Evolutionary conservation across 2,888 invertebrate species (phyloP).

Genomic region (Idaea aversata): DNA sequence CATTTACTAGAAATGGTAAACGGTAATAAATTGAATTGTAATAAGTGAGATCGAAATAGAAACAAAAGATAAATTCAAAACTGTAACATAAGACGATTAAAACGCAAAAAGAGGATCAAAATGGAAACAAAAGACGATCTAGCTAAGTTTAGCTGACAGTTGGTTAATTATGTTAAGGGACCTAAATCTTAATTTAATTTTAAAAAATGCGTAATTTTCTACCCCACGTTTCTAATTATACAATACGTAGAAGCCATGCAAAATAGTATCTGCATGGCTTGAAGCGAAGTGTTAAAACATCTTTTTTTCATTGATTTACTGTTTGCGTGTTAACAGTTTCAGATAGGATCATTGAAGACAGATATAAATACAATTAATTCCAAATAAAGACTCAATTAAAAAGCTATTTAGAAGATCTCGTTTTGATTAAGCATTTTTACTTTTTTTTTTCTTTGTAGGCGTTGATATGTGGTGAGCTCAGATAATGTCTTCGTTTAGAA

Average conservation of each 20-base stretch:
- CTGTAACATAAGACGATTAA: too few relatives aligned
- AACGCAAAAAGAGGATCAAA: too few relatives aligned
- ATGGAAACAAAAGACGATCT: too few relatives aligned
- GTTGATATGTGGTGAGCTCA: not conserved
- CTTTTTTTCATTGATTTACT: slow-evolving; percentile 1
- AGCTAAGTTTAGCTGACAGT: too few relatives aligned
- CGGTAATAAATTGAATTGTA: too few relatives aligned
- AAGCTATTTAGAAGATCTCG: slow-evolving; percentile 25
- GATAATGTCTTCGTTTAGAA: not conserved
- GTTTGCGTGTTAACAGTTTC: slow-evolving; percentile 8
- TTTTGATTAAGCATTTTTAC: slow-evolving; percentile 18
- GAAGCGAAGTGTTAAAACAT: not conserved
- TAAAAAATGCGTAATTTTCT: not conserved
- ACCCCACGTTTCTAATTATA: not conserved
- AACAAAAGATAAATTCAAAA: too few relatives aligned
- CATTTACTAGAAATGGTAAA: too few relatives aligned
- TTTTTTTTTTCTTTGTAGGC: not conserved
- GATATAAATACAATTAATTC: slow-evolving; percentile 33
- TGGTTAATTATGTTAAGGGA: too few relatives aligned
- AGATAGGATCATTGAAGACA: slow-evolving; percentile 8
- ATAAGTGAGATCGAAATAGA: too few relatives aligned
- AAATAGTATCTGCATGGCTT: not conserved
- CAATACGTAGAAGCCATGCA: not conserved
- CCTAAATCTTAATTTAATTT: not conserved
- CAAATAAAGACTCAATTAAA: slow-evolving; percentile 28